Evolutionary conservation across 2,888 invertebrate genomes (phyloP), one percentile per base, ranked within the genome.

Genomic region (Eurois occulta): DNA sequence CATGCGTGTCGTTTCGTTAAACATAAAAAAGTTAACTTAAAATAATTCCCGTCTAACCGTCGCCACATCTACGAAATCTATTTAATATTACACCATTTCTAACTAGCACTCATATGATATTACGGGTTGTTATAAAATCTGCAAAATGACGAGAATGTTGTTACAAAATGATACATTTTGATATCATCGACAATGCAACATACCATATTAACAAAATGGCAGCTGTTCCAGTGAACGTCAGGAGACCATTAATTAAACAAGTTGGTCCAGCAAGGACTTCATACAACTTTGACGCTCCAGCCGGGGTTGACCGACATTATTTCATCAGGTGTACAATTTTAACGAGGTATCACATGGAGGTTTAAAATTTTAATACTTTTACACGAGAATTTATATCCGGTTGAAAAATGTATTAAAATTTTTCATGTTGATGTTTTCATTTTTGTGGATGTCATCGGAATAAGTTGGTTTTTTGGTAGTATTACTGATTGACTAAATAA

Each of bases 261-360:
- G 72, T 75, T 82, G 48, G 65, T 80, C 64, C 48, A 55, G 52
- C 46, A 41, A 75, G 78, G 66, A 75, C 64, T 72, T 80, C 77
- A 77, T 79, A 72, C 69, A 77, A 81, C 62, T 84, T 84, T 41
- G 55, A 55, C 16, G 72, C 55, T 62, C n/a, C 43, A 46, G 66
- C 48, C 67, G 52, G 71, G 43, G 46, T 72, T 10, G 18, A 28
- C 76, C 67, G 67, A 72, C 74, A 75, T 77, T 78, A 76, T 67
- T 79, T 78, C 74, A 81, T 72, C 66, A 78, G 41, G 76, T 81
- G 70, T 78, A 72, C 66, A 86, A 77, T 80, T 87, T 87, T 83
- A 85, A 87, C 73, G 72, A 87, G 62, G 67, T 83, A 62, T 72
- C 62, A 78, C 65, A 69, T 67, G 72, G 13, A 74, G n/a, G 48